A percentile compares a stretch with the other conserved stretches of the same genome.
Conservation (phyloP, 1,140 invertebrate genomes). For the Leptopilina clavipes region DNA sequence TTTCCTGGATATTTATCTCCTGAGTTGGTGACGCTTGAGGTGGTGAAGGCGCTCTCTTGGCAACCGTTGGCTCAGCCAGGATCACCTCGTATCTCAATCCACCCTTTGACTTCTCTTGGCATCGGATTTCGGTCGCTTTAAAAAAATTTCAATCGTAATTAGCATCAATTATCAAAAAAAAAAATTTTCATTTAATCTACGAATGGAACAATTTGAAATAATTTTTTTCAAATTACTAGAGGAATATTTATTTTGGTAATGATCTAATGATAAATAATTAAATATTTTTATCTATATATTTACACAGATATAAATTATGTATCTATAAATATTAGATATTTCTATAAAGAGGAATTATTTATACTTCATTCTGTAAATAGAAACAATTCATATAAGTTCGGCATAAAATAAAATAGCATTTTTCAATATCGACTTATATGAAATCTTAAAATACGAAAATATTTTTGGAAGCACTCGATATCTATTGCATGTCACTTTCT, state of each 20-base stretch:
- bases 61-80: slow-evolving; percentile 85
- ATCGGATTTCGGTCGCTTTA: slow-evolving; percentile 87
- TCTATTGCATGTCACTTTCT: neutral
- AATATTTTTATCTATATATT: no score
- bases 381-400: no score
- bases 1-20: slow-evolving; percentile 89
- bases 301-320: no score
- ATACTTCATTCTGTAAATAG: neutral
- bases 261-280: neutral
- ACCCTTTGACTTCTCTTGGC: slow-evolving; percentile 91
- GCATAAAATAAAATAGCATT: neutral
- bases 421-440: neutral
- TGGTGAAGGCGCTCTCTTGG: slow-evolving; percentile 80
- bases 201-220: no score
- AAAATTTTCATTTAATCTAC: no score
- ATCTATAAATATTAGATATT: no score
- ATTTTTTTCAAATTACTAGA: no score
- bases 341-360: no score
- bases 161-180: no score
- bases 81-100: slow-evolving; percentile 95
- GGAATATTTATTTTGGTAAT: neutral
- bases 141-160: no score
- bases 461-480: neutral
- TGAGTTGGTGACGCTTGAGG: slow-evolving; percentile 69
- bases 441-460: slow-evolving; percentile 33